Conservation (phyloP, 2,888 invertebrate genomes). For the Spilosoma lubricipeda region DNA sequence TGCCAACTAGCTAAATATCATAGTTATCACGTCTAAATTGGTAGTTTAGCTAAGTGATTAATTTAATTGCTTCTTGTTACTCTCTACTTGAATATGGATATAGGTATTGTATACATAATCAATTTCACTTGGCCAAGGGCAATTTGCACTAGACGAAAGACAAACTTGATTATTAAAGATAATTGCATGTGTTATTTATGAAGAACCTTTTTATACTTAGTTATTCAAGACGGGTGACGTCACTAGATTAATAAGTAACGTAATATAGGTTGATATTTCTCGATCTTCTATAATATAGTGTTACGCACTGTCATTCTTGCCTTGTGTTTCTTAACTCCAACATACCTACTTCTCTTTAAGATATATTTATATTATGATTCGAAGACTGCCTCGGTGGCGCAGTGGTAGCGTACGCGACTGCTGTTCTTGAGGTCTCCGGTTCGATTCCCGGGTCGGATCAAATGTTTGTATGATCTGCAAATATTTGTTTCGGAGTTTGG, state of each 20-base stretch:
- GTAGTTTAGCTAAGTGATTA: constrained; percentile 28
- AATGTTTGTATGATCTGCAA: too few species aligned
- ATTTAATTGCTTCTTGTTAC: constrained; percentile 43
- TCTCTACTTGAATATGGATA: constrained; percentile 43
- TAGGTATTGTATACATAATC: constrained; percentile 45
- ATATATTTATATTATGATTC: too few species aligned
- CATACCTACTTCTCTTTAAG: background rate
- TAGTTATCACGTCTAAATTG: background rate
- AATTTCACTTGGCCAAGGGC: constrained; percentile 35
- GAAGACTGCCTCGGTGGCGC: too few species aligned
- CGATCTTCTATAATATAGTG: background rate
- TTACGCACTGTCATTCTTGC: background rate
- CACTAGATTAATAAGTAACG: constrained; percentile 18
- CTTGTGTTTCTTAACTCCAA: background rate
- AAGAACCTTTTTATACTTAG: constrained; percentile 18
- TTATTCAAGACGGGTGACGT: constrained; percentile 16
- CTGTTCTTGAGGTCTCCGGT: too few species aligned
- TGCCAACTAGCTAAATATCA: constrained; percentile 8
- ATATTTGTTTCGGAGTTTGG: too few species aligned
- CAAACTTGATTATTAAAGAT: constrained; percentile 18
- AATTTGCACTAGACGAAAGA: constrained; percentile 8
- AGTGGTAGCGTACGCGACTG: too few species aligned
- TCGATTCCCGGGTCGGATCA: too few species aligned
- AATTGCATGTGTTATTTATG: constrained; percentile 27
- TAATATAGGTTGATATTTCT: constrained; percentile 9